Evolutionary conservation across 2,797 vertebrate species (phyloP), one percentile per base, ranked within the genome.

Genomic region (Pseudochirops cupreus): DNA sequence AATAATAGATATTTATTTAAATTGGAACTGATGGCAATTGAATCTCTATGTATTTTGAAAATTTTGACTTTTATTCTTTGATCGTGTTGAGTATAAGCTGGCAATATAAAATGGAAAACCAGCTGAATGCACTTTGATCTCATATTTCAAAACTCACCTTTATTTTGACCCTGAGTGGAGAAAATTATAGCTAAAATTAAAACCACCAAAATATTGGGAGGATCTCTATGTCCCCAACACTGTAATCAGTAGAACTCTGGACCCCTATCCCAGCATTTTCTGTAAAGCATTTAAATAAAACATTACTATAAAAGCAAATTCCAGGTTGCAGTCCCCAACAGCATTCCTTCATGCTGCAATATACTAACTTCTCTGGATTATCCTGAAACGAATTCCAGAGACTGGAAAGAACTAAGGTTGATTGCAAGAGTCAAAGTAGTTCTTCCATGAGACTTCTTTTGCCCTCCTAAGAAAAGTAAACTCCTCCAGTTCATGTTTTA

Each of bases 321-420:
- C 56, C n/a, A 56, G 29, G 26, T 56, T 57, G 28, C 13, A 13
- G 33, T 62, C 56, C 24, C 2, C 29, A 28, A 39, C 9, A 90
- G 53, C 31, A 33, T 9, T 56, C 89, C 52, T 14, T 3, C 5
- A 53, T 39, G 50, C 56, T 4, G 18, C 39, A 92, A 50, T 31
- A 31, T 14, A 0, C 56, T 0, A 14, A 18, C 46, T 56, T 57
- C 92, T 55, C 59, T 56, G 96, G 91, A 90, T 21, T 62, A 82
- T 52, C 52, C 52, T 4, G 2, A 89, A 57, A 92, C 50, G 52
- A 93, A 53, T 94, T 91, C 74, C 93, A 82, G 96, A 94, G n/a
- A 12, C 52, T 59, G 95, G 82, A 96, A 95, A 12, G 62, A 91
- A 58, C 39, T 57, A n/a, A 93, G 10, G 93, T 91, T 92, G 54